phyloP scores from a whole-genome alignment of 2,888 invertebrate genomes.

The Brachynemurus nebulosus region DNA sequence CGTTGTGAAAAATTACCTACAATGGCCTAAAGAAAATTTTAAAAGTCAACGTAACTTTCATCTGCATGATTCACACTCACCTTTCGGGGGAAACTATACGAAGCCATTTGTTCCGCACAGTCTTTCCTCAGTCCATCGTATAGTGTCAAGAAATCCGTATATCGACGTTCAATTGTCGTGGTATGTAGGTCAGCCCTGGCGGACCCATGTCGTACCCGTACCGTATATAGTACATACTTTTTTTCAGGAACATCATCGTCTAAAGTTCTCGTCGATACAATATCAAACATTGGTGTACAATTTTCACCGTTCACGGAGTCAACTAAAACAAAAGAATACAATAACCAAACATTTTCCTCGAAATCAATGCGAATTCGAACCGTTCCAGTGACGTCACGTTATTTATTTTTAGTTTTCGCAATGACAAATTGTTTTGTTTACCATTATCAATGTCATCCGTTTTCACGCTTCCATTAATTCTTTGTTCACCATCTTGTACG shows the following conservation, averaged over 20 bases:
- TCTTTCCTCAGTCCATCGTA: slow-evolving; percentile 46
- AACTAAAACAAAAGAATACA: no score
- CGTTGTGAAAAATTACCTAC: slow-evolving; percentile 57
- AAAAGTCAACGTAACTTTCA: background rate
- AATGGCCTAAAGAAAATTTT: slow-evolving; percentile 34
- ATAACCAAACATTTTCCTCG: no score
- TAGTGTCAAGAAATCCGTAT: slow-evolving; percentile 55
- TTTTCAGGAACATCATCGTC: slow-evolving; percentile 45
- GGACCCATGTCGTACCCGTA: slow-evolving; percentile 47
- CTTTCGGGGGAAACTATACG: slow-evolving; percentile 52
- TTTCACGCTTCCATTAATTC: background rate
- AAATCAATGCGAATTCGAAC: no score
- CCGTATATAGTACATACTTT: slow-evolving; percentile 54
- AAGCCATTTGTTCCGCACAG: slow-evolving; percentile 37
- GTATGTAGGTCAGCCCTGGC: slow-evolving; percentile 38
- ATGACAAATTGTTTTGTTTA: background rate
- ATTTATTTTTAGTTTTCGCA: background rate
- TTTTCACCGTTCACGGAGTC: no score
- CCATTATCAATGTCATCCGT: background rate
- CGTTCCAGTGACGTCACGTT: no score
- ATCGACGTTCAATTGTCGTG: slow-evolving; percentile 51
- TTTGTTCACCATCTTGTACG: background rate
- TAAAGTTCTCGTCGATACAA: slow-evolving; percentile 49
- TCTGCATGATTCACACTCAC: slow-evolving; percentile 24
- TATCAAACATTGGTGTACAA: slow-evolving; percentile 45